Conservation (phyloP, 2,888 invertebrate species). For the Charanyca ferruginea region DNA sequence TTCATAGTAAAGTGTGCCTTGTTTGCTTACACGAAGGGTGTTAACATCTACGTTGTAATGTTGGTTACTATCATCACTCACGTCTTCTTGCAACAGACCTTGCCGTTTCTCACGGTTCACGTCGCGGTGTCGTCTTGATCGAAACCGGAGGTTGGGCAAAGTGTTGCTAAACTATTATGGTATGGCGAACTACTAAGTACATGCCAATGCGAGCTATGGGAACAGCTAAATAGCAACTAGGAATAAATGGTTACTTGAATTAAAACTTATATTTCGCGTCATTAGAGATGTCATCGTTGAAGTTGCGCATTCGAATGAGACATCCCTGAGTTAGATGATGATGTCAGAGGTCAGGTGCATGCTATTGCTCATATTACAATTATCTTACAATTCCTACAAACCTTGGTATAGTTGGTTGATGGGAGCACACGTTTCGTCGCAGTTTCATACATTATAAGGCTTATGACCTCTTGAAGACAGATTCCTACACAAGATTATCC, state of each 20-base stretch:
- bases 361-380: slow-evolving; percentile 17
- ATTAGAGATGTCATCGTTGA: slow-evolving; percentile 7
- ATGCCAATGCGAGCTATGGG: slow-evolving; percentile 24
- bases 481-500: slow-evolving; percentile 33
- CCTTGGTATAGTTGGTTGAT: slow-evolving; percentile 2
- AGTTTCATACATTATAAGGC: not conserved
- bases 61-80: slow-evolving; percentile 62
- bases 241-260: not conserved
- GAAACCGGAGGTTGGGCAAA: slow-evolving; percentile 81
- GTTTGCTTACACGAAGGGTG: slow-evolving; percentile 47
- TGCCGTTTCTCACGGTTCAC: slow-evolving; percentile 80
- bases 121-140: slow-evolving; percentile 74
- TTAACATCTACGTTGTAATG: slow-evolving; percentile 29
- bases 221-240: slow-evolving; percentile 3
- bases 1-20: slow-evolving; percentile 55
- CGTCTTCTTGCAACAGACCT: slow-evolving; percentile 76
- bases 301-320: slow-evolving; percentile 3
- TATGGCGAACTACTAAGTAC: slow-evolving; percentile 37
- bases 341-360: slow-evolving; percentile 1
- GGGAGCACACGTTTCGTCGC: not conserved
- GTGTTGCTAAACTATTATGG: slow-evolving; percentile 73
- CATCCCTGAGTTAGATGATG: slow-evolving; percentile 5
- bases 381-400: not conserved
- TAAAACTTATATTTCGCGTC: not conserved
- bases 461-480: slow-evolving; percentile 10